Evolutionary conservation across 2,888 invertebrate species (phyloP), one percentile per base, ranked within the genome.

Genomic region (Perithous albicinctus): DNA sequence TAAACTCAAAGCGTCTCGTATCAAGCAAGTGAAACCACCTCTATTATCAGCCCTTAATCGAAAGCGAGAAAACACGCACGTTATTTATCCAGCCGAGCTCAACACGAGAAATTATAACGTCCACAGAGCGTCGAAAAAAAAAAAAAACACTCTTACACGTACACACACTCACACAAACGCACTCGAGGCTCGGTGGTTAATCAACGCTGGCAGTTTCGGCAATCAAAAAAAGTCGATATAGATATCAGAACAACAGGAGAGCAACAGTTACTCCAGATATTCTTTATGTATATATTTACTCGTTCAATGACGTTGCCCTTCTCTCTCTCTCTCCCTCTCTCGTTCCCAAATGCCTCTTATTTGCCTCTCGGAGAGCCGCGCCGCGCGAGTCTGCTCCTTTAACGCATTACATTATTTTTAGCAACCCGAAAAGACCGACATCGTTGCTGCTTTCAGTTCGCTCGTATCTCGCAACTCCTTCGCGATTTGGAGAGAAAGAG

Each of bases 101-200:
- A 15, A 15, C 15, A n/a, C 43, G 1, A n/a, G 43, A 15, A 15
- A 43, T 43, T 15, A 43, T 43, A 5, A 43, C 15, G 2, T 43
- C 15, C 15, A n/a, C n/a, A n/a, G n/a, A 43, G n/a, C 15, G n/a
- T 6, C 43, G 5, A 12, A 0, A 43, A 12, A 43, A n/a, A n/a
- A n/a, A n/a, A n/a, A n/a, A n/a, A n/a, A n/a, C n/a, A n/a, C n/a
- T n/a, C n/a, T n/a, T n/a, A n/a, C n/a, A n/a, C n/a, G n/a, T 2
- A 12, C 41, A n/a, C 43, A 15, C 43, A 88, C 38, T 59, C 88
- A 88, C 48, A 87, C 86, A 12, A 23, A 51, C 5, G 18, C 18
- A 51, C 51, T 51, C 12, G 1, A 23, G 51, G 23, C 4, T 51
- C 51, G 51, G 51, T 51, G 51, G 51, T 51, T 23, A 56, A 56